Conservation (phyloP, 2,888 invertebrate species). For the Mystacides longicornis region DNA sequence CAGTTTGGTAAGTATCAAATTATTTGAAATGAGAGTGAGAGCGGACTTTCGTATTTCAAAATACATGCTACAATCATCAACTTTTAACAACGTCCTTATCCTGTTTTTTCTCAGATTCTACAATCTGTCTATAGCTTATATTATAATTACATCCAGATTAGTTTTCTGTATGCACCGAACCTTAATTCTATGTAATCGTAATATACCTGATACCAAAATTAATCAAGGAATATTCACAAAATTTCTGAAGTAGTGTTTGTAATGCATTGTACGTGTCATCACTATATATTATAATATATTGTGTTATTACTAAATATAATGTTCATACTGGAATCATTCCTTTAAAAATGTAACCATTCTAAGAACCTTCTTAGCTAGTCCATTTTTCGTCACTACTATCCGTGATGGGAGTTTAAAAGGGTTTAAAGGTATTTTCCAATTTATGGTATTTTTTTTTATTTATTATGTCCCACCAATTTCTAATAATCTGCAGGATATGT, state of each 20-base stretch:
- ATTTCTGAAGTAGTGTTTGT: not conserved
- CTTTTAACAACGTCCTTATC: not conserved
- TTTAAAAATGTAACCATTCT: not conserved
- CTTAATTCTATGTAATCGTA: conserved; percentile 1
- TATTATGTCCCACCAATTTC: conserved; percentile 1
- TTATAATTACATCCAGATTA: conserved; percentile 8
- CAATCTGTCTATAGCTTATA: not conserved
- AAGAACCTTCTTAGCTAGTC: not conserved
- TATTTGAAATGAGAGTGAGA: no score
- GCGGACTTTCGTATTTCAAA: no score
- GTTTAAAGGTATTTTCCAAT: not conserved
- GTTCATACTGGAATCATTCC: not conserved
- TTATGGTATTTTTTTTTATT: no score
- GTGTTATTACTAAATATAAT: not conserved
- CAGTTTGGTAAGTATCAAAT: no score
- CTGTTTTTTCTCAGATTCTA: conserved; percentile 5
- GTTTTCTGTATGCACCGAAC: not conserved
- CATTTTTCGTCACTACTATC: not conserved
- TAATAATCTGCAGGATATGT: not conserved
- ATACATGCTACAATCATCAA: not conserved
- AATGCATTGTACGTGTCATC: not conserved
- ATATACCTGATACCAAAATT: not conserved
- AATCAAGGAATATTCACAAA: not conserved
- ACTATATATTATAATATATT: no score
- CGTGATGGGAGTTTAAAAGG: not conserved